Evolutionary conservation across 2,888 invertebrate species (phyloP), one percentile per base, ranked within the genome.

Genomic region (Oligia strigilis): DNA sequence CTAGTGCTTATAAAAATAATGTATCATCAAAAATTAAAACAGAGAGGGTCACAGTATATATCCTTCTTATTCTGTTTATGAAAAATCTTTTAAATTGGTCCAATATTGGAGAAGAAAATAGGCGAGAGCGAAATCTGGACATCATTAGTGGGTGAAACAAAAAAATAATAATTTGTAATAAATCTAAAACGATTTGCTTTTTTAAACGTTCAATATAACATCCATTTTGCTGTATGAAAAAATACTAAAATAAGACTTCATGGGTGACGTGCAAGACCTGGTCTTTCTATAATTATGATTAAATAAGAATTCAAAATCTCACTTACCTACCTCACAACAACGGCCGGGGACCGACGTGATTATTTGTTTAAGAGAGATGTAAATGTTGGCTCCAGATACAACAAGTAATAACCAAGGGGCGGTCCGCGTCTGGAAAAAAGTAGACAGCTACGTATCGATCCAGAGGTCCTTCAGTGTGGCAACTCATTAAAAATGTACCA

Each of bases 401-500:
- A 64, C 40, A 40, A n/a, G 40, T n/a, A 6, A n/a, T 43, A 40
- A 43, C 40, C 4, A 13, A 65, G 40, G 40, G 40, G n/a, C 19
- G 40, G 3, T 11, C n/a, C n/a, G 11, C 40, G 6, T 6, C 65
- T 11, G 11, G 60, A n/a, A 36, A 36, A 23, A 40, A 43, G n/a
- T 19, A n/a, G 65, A 13, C n/a, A n/a, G 40, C 11, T 40, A 62
- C 17, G n/a, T 72, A 72, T 72, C 40, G 72, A 72, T 72, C 65
- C n/a, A 13, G 17, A n/a, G 65, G 64, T 72, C 17, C 17, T 11
- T 19, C 40, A 65, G 72, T 72, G 66, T 65, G 72, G 65, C 65
- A 40, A 72, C n/a, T 13, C 11, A 65, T 17, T 40, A 64, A 40
- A 60, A 72, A 62, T n/a, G 3, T 71, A n/a, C 17, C 36, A 36